Evolutionary conservation across 2,888 invertebrate genomes (phyloP).

Genomic region (Perizoma flavofasciatum): DNA sequence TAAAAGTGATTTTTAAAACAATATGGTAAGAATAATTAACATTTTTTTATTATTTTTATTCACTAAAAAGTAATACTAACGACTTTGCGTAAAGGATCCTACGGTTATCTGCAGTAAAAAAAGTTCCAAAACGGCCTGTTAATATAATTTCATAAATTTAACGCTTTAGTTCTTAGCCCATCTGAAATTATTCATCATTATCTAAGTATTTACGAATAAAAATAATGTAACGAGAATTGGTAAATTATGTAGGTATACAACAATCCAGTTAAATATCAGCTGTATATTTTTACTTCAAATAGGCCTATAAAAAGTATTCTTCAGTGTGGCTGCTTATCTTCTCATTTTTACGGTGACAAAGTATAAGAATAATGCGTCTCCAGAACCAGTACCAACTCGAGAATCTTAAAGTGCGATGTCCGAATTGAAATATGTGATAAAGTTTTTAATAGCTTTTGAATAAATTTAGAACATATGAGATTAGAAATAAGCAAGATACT

Average conservation of each 20-base stretch:
- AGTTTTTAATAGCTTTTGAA: conserved; percentile 15
- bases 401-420: conserved; percentile 47
- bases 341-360: conserved; percentile 35
- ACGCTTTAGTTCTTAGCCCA: too few species aligned
- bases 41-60: too few species aligned
- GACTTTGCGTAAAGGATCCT: too few species aligned
- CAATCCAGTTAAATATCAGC: conserved; percentile 12
- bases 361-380: conserved; percentile 30
- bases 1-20: too few species aligned
- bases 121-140: too few species aligned
- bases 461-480: conserved; percentile 1
- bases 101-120: too few species aligned
- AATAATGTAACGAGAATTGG: conserved; percentile 2
- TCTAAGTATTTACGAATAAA: too few species aligned
- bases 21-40: too few species aligned
- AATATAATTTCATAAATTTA: too few species aligned
- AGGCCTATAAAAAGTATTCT: conserved; percentile 30
- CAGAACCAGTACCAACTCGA: conserved; percentile 43
- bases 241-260: conserved; percentile 9
- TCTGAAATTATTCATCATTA: too few species aligned
- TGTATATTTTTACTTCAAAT: conserved; percentile 24
- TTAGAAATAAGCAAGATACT: too few species aligned
- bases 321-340: conserved; percentile 25
- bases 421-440: conserved; percentile 46
- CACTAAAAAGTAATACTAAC: too few species aligned